Conservation (phyloP, 2,888 invertebrate species). For the Hyles lineata region DNA sequence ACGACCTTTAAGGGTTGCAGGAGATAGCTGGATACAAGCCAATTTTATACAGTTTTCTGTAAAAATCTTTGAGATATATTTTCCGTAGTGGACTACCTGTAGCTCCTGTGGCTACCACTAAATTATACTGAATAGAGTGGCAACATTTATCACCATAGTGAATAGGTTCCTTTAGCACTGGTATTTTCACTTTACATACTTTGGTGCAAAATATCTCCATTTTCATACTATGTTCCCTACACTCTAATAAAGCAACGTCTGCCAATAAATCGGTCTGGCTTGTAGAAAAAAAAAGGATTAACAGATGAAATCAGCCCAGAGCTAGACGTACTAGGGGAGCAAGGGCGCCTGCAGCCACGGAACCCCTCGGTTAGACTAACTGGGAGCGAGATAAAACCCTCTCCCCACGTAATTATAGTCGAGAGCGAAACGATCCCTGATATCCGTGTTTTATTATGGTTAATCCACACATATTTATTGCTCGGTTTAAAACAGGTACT, state of each 20-base stretch:
- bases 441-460: conserved; percentile 1
- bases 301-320: background rate
- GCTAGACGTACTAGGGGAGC: background rate
- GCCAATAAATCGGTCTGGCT: conserved; percentile 23
- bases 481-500: background rate
- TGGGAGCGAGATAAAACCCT: conserved; percentile 6
- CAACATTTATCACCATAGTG: too few species aligned
- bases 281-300: background rate
- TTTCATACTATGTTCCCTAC: background rate
- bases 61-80: too few species aligned
- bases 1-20: too few species aligned
- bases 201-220: too few species aligned
- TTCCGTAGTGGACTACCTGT: too few species aligned
- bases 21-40: too few species aligned
- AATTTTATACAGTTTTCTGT: too few species aligned
- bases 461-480: background rate
- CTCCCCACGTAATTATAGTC: conserved; percentile 4
- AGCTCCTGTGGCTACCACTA: too few species aligned
- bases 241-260: background rate
- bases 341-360: background rate
- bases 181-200: too few species aligned
- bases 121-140: too few species aligned
- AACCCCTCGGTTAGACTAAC: background rate
- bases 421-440: background rate
- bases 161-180: too few species aligned